Percentiles rank a stretch among this genome's conserved stretches.
These are phyloP conservation scores for Chromoteleia sp. DNA, from an alignment of 2,888 invertebrate species.

Conservation along the genomic window DNA sequence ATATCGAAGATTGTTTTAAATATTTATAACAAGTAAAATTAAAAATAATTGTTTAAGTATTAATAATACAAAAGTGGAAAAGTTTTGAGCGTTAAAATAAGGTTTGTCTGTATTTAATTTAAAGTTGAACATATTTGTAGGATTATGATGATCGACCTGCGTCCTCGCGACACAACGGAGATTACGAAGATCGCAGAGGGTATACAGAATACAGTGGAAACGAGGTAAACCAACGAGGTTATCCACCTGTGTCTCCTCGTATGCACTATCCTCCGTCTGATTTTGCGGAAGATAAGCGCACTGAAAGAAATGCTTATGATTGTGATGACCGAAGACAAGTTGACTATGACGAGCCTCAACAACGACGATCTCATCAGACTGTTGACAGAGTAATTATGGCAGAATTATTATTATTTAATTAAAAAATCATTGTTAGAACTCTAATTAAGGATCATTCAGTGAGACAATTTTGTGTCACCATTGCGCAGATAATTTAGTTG, in stretches of 20 bases:
- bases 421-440: no score
- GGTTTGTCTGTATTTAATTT: no score
- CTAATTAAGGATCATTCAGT: no score
- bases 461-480: no score
- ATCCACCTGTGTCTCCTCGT: constrained; percentile 76
- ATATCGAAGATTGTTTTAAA: no score
- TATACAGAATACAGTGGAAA: constrained; percentile 73
- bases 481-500: no score
- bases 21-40: no score
- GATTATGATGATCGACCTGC: constrained; percentile 76
- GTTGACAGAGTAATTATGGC: constrained; percentile 75
- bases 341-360: constrained; percentile 78
- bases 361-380: constrained; percentile 75
- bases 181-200: constrained; percentile 77
- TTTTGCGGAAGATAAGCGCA: constrained; percentile 77
- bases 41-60: no score
- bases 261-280: constrained; percentile 76
- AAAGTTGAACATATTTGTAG: no score
- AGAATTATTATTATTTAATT: no score
- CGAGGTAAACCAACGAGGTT: constrained; percentile 72
- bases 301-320: constrained; percentile 77
- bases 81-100: no score
- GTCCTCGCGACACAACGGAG: constrained; percentile 76
- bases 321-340: constrained; percentile 77
- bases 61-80: no score